Base-by-base conservation (phyloP, 1,140 invertebrate species). In the Drosophila malerkotliana region DNA sequence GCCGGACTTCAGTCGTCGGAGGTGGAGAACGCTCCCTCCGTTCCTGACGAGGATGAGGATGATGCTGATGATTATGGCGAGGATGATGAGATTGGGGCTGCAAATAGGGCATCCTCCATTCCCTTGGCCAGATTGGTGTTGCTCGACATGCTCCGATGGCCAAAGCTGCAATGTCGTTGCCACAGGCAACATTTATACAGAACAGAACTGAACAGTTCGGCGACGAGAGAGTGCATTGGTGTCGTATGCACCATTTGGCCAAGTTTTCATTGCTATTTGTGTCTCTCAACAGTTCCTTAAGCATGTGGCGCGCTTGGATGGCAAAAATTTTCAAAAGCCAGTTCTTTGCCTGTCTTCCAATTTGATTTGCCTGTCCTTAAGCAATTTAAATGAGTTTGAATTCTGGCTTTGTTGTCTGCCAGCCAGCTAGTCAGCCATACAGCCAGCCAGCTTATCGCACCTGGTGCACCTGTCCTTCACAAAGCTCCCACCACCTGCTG, bases 111-210 rank as follows among this genome's bases (percentile, higher is more conserved):
- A 26, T 62, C 52, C 58, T 63, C 47, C 18, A 15, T 54, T 28
- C 18, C 18, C 18, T 18, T 18, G 18, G 51, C 71, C 18, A 18
- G 18, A 18, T 18, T 18, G 15, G 15, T 18, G 15, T 18, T 18
- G 15, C 15, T 18, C 15, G 15, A 18, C 15, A 18, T 18, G n/a
- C n/a, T n/a, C 58, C 66, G 85, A 87, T 85, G 73, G 82, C 69
- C n/a, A n/a, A n/a, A n/a, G n/a, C 63, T 77, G 74, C 74, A 75
- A 61, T 76, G 56, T 76, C 61, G 71, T 72, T 53, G 66, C 79
- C 79, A 68, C 75, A 75, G 78, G 68, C 81, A 85, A 74, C 66
- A 63, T 77, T 73, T 69, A 82, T 74, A 14, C 39, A 44, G 14
- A 44, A 10, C 39, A 44, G 39, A 44, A 10, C 39, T 3, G 12